A percentile compares a stretch with the other conserved stretches of the same genome.
Conservation (phyloP, 2,113 vertebrate species). For the Cephalopholis sonnerati region DNA sequence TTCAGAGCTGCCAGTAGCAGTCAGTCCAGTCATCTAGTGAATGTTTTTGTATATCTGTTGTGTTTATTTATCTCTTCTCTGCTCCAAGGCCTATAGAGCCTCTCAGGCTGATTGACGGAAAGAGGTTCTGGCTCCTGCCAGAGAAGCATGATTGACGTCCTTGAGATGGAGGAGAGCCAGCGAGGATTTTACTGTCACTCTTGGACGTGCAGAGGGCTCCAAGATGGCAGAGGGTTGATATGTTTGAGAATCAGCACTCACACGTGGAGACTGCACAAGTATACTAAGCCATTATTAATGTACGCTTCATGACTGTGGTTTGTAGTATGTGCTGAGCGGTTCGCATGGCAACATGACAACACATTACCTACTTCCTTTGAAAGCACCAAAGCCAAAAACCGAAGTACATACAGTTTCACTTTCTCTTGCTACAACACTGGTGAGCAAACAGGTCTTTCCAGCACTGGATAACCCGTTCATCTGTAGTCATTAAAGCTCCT, state of each 20-base stretch:
- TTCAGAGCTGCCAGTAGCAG: conserved; percentile 66
- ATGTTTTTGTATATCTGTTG: conserved; percentile 72
- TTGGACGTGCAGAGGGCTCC: conserved; percentile 55
- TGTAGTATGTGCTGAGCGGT: conserved; percentile 3
- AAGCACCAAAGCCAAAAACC: conserved; percentile 22
- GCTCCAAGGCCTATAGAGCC: conserved; percentile 32
- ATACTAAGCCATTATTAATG: conserved; percentile 14
- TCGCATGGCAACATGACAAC: conserved; percentile 29
- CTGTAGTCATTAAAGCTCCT: neutral
- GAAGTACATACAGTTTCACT: conserved; percentile 54
- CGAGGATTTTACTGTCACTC: conserved; percentile 69
- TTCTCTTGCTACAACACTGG: conserved; percentile 26
- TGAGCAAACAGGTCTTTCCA: conserved; percentile 32
- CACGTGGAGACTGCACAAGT: conserved; percentile 26
- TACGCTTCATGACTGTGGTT: conserved; percentile 34
- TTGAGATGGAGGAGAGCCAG: conserved; percentile 70
- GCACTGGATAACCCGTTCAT: neutral
- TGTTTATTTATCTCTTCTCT: conserved; percentile 12
- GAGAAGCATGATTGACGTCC: conserved; percentile 71
- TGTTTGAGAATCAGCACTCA: conserved; percentile 44
- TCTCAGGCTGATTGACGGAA: conserved; percentile 68
- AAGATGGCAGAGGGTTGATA: conserved; percentile 52
- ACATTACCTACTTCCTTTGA: conserved; percentile 55
- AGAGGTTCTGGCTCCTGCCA: conserved; percentile 70
- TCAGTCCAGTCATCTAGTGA: conserved; percentile 59